These are phyloP conservation scores for Torymus tubicola DNA, from an alignment of 2,888 invertebrate genomes.

Conservation along the genomic window DNA sequence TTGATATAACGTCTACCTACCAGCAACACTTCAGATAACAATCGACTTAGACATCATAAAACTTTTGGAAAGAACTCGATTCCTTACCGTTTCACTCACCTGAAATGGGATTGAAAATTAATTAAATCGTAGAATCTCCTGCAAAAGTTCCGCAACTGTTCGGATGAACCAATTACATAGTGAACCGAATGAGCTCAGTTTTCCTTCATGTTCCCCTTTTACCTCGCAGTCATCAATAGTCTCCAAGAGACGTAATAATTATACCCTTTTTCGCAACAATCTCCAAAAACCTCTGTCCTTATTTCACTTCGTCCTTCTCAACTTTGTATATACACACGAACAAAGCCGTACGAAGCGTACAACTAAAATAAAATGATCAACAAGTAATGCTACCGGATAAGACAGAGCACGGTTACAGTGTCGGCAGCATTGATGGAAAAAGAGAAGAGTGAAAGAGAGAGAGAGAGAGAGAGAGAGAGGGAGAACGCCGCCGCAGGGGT, in stretches of 20 bases:
- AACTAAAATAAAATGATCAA: conserved; percentile 42
- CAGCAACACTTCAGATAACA: neutral
- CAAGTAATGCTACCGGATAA: conserved; percentile 29
- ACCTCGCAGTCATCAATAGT: neutral
- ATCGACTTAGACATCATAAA: conserved; percentile 13
- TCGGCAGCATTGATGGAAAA: neutral
- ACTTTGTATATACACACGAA: too few relatives aligned
- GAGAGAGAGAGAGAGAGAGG: neutral
- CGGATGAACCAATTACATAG: conserved; percentile 40
- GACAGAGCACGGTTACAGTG: too few relatives aligned
- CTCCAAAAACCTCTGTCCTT: too few relatives aligned
- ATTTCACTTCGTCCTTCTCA: too few relatives aligned
- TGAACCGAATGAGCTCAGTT: conserved; percentile 24
- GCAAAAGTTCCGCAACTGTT: conserved; percentile 33
- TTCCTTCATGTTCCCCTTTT: neutral
- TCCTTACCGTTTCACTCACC: conserved; percentile 9
- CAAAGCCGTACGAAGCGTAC: too few relatives aligned
- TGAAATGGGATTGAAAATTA: conserved; percentile 40
- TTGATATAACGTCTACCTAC: too few relatives aligned
- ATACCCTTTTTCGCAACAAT: too few relatives aligned
- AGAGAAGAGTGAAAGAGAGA: neutral
- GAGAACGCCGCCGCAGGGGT: conserved; percentile 10
- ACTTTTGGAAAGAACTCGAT: conserved; percentile 8
- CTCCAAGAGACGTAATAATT: neutral
- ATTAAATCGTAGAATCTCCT: conserved; percentile 40